Evolutionary conservation across 2,888 invertebrate species (phyloP).

Genomic region (Zele albiditarsus): DNA sequence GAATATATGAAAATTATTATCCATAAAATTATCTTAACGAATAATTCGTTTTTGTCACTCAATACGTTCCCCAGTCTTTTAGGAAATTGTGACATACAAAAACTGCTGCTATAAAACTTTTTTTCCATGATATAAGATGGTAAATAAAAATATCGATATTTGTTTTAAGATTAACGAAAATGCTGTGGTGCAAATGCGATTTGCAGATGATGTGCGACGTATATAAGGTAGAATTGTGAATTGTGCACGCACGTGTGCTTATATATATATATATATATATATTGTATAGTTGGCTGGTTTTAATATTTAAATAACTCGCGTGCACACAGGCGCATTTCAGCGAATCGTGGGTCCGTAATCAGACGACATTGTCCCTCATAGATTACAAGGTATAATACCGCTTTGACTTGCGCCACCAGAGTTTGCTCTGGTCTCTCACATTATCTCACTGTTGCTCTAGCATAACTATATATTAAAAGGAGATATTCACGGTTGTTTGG

Average conservation of each 20-base stretch:
- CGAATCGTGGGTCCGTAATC: slow-evolving; percentile 58
- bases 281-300: slow-evolving; percentile 43
- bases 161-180: no score
- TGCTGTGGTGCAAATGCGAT: background rate
- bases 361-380: slow-evolving; percentile 64
- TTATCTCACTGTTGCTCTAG: background rate
- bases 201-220: background rate
- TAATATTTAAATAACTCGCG: slow-evolving; percentile 66
- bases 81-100: no score
- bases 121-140: no score
- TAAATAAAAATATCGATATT: no score
- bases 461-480: background rate
- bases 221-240: slow-evolving; percentile 17
- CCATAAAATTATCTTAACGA: no score
- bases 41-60: no score
- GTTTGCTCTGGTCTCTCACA: background rate
- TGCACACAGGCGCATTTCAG: slow-evolving; percentile 41
- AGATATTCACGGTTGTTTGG: slow-evolving; percentile 38
- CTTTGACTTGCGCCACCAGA: slow-evolving; percentile 6
- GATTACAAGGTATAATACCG: slow-evolving; percentile 63
- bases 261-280: background rate
- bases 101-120: no score
- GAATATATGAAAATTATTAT: no score
- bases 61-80: no score
- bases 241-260: slow-evolving; percentile 24